phyloP scores from a whole-genome alignment of 2,888 invertebrate species.

The Eupeodes luniger region DNA sequence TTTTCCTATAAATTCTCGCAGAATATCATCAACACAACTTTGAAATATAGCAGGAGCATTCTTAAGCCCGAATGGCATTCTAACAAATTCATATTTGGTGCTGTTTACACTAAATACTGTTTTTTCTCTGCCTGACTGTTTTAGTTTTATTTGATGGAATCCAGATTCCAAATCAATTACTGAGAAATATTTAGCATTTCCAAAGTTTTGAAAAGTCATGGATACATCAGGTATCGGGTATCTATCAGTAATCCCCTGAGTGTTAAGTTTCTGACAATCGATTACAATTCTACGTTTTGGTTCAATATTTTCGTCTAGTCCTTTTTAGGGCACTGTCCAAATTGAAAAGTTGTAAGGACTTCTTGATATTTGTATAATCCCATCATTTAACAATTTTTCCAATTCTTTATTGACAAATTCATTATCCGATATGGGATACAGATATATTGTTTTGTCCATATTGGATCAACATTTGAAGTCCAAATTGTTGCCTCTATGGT shows the following conservation, averaged over 20 bases:
- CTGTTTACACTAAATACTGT: slow-evolving; percentile 1
- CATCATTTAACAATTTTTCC: not conserved
- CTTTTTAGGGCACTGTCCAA: too few species aligned
- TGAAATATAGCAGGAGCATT: too few species aligned
- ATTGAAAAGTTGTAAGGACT: too few species aligned
- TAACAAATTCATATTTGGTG: slow-evolving; percentile 1
- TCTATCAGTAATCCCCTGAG: too few species aligned
- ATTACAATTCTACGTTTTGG: too few species aligned
- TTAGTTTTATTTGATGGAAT: slow-evolving; percentile 4
- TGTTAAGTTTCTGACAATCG: too few species aligned
- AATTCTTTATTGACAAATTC: not conserved
- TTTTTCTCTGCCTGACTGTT: slow-evolving; percentile 4
- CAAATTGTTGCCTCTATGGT: too few species aligned
- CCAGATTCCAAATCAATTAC: not conserved
- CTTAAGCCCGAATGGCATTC: too few species aligned
- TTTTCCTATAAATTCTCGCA: too few species aligned
- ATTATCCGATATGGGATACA: not conserved
- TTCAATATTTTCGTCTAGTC: too few species aligned
- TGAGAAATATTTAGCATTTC: not conserved
- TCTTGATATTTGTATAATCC: not conserved
- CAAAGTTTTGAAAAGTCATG: not conserved
- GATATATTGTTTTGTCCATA: slow-evolving; percentile 2
- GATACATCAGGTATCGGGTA: too few species aligned
- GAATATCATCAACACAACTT: not conserved
- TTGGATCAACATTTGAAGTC: not conserved